Base-by-base conservation (phyloP, 2,888 invertebrate species). In the Erebia epiphron region DNA sequence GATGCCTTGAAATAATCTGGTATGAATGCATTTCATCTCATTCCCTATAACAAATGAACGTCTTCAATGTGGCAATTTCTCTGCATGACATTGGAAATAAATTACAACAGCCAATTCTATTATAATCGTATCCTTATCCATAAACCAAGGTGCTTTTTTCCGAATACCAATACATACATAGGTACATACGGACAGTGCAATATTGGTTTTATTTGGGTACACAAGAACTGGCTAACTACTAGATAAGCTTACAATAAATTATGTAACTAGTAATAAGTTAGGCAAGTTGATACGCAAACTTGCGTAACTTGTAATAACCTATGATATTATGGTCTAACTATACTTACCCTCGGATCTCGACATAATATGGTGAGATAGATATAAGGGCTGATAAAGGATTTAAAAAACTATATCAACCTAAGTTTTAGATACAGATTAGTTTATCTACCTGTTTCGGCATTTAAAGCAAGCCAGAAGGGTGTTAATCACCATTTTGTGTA, bases 261-360 rank as follows among this genome's bases (percentile, higher is more conserved):
- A 16, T 18, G 26, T n/a, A 21, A 35, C 35, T 35, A 35, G 26
- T 26, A 3, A 26, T 35, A 35, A 35, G 26, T 69, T 67, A 69
- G 18, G 67, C 50, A 69, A 67, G 54, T 18, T 46, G 50, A 64
- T 67, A 72, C 35, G 35, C 5, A 35, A 5, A 21, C 21, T 21
- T 21, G 21, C 21, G 21, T 21, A 21, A 21, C 21, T 21, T 21
- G 35, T 69, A 50, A 60, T 41, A 43, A 10, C 46, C 11, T 46
- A 46, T 46, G 46, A 46, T 46, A 43, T 43, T 21, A 26, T 26
- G 26, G 26, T 3, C 35, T 35, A 35, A 35, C 35, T 35, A 35
- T 35, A 7, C 35, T 26, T 35, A 35, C 35, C 35, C 35, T 35
- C 35, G 35, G 13, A 46, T 4, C 46, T 46, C 11, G 46, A 46